These are phyloP conservation scores for Hylaeus anthracinus DNA, from an alignment of 1,140 invertebrate genomes.

Conservation along the genomic window DNA sequence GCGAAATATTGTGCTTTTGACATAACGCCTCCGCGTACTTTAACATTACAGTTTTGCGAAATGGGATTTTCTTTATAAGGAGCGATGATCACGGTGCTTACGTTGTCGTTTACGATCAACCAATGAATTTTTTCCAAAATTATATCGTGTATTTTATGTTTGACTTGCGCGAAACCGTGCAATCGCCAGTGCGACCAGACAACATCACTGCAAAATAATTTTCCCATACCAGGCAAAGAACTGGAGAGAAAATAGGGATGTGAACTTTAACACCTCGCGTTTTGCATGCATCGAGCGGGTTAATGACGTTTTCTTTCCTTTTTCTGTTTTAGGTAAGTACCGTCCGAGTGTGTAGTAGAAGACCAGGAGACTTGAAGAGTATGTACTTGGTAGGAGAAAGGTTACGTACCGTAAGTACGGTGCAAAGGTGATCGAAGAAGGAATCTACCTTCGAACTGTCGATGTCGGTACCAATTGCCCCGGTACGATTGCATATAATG, in stretches of 20 bases:
- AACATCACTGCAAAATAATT: slow-evolving; percentile 19
- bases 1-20: not conserved
- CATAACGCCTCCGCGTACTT: not conserved
- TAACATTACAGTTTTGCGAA: not conserved
- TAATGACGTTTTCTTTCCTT: slow-evolving; percentile 58
- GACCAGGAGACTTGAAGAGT: not conserved
- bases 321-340: slow-evolving; percentile 70
- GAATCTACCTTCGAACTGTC: slow-evolving; percentile 7
- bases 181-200: slow-evolving; percentile 3
- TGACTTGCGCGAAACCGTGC: not conserved
- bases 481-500: slow-evolving; percentile 16
- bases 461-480: slow-evolving; percentile 37
- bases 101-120: not conserved
- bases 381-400: not conserved
- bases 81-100: not conserved
- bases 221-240: slow-evolving; percentile 27
- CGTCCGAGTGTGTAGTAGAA: not conserved
- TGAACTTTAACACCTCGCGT: slow-evolving; percentile 55
- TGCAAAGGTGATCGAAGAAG: slow-evolving; percentile 37
- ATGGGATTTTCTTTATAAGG: not conserved
- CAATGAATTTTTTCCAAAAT: not conserved
- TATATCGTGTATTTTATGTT: not conserved
- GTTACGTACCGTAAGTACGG: slow-evolving; percentile 41
- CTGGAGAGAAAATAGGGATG: slow-evolving; percentile 15
- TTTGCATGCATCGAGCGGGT: slow-evolving; percentile 32